phyloP scores from a whole-genome alignment of 1,140 invertebrate species.

The Bombus soroeensis region DNA sequence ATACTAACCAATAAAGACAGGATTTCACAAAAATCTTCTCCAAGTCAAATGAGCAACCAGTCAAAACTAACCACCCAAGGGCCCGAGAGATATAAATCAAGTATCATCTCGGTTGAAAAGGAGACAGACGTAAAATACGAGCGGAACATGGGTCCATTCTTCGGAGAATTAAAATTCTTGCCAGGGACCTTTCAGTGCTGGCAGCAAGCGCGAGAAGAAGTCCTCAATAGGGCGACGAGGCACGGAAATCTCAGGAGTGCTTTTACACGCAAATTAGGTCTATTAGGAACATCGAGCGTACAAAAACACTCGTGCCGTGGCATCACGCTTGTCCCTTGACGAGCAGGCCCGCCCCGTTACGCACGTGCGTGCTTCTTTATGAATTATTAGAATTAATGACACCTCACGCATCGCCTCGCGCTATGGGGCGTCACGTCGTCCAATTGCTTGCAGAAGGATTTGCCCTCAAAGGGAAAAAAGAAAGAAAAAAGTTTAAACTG shows the following conservation, averaged over 20 bases:
- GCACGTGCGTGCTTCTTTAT: slow-evolving; percentile 80
- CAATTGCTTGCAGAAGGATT: slow-evolving; percentile 68
- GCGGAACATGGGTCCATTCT: slow-evolving; percentile 7
- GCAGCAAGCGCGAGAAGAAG: slow-evolving; percentile 20
- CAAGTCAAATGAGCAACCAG: not conserved
- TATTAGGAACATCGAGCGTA: slow-evolving; percentile 75
- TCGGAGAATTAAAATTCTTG: slow-evolving; percentile 32
- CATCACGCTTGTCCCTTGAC: slow-evolving; percentile 55
- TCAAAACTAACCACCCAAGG: not conserved
- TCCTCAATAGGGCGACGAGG: slow-evolving; percentile 59
- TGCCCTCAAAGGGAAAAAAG: not conserved
- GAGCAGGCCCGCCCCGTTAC: slow-evolving; percentile 67
- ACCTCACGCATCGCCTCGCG: slow-evolving; percentile 75
- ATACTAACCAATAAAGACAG: not conserved
- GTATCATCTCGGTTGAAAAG: not conserved
- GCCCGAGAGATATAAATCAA: not conserved
- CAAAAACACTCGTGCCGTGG: slow-evolving; percentile 72
- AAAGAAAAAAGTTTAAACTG: not conserved
- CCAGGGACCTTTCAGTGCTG: not conserved
- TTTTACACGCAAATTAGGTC: slow-evolving; percentile 80
- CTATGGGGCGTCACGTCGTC: slow-evolving; percentile 70
- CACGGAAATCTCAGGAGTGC: slow-evolving; percentile 66
- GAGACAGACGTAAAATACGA: not conserved
- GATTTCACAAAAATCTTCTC: not conserved
- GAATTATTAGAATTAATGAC: slow-evolving; percentile 83